Evolutionary conservation across 2,888 invertebrate genomes (phyloP).

Genomic region (Pollenia angustigena): DNA sequence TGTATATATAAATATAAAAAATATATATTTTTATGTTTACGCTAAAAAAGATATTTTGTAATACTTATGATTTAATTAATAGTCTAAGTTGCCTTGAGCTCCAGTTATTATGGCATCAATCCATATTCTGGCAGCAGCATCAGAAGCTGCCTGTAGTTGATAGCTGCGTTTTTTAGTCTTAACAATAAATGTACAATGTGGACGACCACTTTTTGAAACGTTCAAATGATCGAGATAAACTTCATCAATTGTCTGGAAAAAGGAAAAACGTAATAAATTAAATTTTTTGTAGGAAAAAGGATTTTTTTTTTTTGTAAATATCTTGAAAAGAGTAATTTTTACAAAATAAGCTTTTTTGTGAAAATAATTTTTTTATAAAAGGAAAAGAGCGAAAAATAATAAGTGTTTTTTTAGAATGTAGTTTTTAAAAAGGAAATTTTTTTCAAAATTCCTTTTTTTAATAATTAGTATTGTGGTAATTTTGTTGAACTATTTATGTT

Average conservation of each 20-base stretch:
- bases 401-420: too few species aligned
- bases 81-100: conserved; percentile 84
- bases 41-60: conserved; percentile 33
- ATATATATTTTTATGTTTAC: conserved; percentile 15
- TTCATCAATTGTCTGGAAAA: conserved; percentile 95
- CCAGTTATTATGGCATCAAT: conserved; percentile 88
- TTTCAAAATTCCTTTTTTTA: too few species aligned
- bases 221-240: conserved; percentile 98
- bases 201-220: conserved; percentile 95
- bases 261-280: background rate
- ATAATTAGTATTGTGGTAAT: too few species aligned
- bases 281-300: background rate
- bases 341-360: background rate
- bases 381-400: background rate
- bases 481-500: too few species aligned
- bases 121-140: conserved; percentile 98
- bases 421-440: too few species aligned
- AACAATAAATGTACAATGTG: conserved; percentile 96
- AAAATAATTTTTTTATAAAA: background rate
- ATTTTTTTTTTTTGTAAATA: background rate
- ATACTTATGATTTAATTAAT: conserved; percentile 75
- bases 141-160: conserved; percentile 96
- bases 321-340: background rate
- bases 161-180: conserved; percentile 96
- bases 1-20: conserved; percentile 42